phyloP scores from a whole-genome alignment of 2,113 vertebrate genomes.

The Isurus oxyrinchus region DNA sequence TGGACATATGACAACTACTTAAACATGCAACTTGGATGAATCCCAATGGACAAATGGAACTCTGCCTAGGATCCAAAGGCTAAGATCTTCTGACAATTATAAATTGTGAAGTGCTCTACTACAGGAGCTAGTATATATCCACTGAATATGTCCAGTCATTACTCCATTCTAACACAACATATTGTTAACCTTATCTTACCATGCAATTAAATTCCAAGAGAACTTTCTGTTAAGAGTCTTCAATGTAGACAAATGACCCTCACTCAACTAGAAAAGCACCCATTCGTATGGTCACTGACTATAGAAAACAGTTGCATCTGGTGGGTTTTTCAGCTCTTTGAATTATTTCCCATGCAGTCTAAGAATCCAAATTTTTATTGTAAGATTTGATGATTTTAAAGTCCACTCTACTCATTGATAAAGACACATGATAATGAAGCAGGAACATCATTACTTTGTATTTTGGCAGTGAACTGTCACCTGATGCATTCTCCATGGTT shows the following conservation, averaged over 20 bases:
- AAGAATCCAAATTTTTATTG: not conserved
- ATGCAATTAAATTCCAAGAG: not conserved
- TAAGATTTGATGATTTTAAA: not conserved
- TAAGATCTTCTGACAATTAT: not conserved
- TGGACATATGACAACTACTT: not conserved
- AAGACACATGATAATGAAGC: not conserved
- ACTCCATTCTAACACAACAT: not conserved
- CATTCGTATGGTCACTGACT: not conserved
- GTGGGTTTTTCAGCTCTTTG: not conserved
- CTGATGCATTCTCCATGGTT: no score
- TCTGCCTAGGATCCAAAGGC: conserved; percentile 19
- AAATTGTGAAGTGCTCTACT: not conserved
- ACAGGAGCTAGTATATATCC: not conserved
- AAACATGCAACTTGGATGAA: not conserved
- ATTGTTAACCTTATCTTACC: not conserved
- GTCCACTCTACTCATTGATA: not conserved
- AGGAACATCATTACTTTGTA: not conserved
- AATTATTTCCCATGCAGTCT: not conserved
- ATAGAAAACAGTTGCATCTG: not conserved
- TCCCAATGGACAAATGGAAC: not conserved
- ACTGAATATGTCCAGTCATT: not conserved
- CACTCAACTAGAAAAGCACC: not conserved
- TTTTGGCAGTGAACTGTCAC: no score
- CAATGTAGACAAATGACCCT: not conserved
- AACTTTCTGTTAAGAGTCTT: not conserved